These are phyloP conservation scores for Sycophila texana DNA, from an alignment of 2,888 invertebrate species.

Conservation along the genomic window DNA sequence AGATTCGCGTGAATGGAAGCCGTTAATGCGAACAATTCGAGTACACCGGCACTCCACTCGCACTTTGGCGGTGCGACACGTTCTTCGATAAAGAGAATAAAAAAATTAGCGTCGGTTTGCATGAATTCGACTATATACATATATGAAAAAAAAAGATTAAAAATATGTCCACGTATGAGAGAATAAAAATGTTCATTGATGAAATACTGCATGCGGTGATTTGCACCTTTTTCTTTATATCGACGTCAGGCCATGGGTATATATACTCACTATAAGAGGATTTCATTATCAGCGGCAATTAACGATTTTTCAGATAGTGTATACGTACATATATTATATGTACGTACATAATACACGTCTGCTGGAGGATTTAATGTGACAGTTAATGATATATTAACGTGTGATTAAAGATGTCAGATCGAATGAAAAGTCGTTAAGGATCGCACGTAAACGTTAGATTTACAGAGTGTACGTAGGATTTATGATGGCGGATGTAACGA, in stretches of 20 bases:
- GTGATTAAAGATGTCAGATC: too few species aligned
- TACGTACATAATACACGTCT: too few species aligned
- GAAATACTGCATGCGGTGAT: neutral
- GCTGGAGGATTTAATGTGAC: neutral
- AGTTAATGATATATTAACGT: neutral
- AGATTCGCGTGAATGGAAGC: conserved; percentile 44
- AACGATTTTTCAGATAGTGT: conserved; percentile 11
- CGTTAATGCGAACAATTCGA: conserved; percentile 44
- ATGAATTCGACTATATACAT: neutral
- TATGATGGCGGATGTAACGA: neutral
- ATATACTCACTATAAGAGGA: neutral
- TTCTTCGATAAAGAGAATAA: neutral
- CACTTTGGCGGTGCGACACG: neutral
- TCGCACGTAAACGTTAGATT: neutral
- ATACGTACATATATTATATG: too few species aligned
- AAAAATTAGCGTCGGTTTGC: neutral
- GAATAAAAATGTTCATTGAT: neutral
- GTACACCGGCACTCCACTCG: conserved; percentile 16
- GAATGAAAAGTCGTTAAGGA: conserved; percentile 15
- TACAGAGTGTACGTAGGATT: neutral
- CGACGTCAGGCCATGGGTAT: neutral
- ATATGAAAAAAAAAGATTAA: neutral
- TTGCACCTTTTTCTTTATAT: neutral
- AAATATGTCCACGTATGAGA: neutral
- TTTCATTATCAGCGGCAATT: neutral